phyloP scores from a whole-genome alignment of 2,113 vertebrate genomes.

The Austrofundulus limnaeus region DNA sequence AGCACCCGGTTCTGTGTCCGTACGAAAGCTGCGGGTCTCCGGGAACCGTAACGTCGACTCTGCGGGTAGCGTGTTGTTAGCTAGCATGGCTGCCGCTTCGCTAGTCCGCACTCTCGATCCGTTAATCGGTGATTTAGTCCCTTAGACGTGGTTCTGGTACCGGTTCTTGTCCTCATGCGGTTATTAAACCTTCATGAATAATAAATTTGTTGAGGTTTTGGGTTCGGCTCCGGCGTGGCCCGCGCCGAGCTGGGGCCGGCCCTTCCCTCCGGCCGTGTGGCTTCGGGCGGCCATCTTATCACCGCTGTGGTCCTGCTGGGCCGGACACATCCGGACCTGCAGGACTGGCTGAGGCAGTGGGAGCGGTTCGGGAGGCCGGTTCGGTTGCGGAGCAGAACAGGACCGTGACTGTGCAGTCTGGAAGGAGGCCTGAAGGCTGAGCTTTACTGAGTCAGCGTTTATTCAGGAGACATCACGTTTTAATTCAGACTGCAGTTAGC shows the following conservation, averaged over 20 bases:
- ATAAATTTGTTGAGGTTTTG: rapidly evolving
- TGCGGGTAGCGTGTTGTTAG: constrained; percentile 30
- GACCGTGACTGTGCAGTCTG: constrained; percentile 29
- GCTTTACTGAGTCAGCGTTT: not conserved
- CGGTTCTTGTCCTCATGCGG: rapidly evolving
- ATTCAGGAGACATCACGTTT: not conserved
- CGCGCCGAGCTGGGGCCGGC: constrained; percentile 1
- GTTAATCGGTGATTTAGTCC: not conserved
- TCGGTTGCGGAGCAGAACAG: not conserved
- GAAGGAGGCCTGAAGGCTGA: constrained; percentile 13
- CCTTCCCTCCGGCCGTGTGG: constrained; percentile 50
- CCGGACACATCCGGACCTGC: not conserved
- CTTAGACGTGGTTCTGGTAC: rapidly evolving
- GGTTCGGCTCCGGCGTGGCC: not conserved
- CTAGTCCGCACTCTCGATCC: not conserved
- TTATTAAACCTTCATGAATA: rapidly evolving
- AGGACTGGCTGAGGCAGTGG: not conserved
- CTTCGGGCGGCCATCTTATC: constrained; percentile 69
- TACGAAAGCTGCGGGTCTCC: not conserved
- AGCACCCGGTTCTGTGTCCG: not conserved
- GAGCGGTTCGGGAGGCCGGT: not conserved
- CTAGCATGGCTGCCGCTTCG: constrained; percentile 57
- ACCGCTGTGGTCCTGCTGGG: constrained; percentile 8
- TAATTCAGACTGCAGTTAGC: too few relatives aligned
- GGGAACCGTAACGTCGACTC: not conserved